phyloP scores from a whole-genome alignment of 2,797 vertebrate species.

The Pteropus rufus region DNA sequence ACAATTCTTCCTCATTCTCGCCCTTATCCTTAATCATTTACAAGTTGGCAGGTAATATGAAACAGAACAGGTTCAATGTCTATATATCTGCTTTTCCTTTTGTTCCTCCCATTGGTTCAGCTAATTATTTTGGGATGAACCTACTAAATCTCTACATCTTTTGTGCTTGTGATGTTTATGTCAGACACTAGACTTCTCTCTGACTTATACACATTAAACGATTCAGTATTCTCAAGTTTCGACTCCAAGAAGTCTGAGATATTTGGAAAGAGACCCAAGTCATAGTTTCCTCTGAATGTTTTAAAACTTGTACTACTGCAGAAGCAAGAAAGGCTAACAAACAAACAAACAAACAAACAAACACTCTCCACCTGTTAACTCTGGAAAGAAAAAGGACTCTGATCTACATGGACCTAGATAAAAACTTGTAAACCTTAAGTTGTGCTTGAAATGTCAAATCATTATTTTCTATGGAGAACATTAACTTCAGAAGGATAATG shows the following conservation, averaged over 20 bases:
- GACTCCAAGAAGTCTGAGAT: neutral
- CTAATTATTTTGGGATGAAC: neutral
- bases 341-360: neutral
- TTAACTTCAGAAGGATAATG: neutral
- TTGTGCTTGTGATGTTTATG: neutral
- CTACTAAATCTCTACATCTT: neutral
- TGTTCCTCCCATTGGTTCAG: neutral
- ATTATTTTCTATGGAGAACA: neutral
- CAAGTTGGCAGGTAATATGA: neutral
- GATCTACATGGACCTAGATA: neutral
- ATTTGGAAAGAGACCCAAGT: neutral
- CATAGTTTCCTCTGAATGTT: neutral
- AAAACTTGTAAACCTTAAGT: neutral
- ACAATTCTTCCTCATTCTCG: neutral
- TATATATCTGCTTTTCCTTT: neutral
- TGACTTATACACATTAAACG: neutral
- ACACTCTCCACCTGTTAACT: neutral
- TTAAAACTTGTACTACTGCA: neutral
- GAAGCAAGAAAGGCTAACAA: neutral
- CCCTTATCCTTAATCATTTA: neutral
- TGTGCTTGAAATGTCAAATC: neutral
- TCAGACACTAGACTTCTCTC: neutral
- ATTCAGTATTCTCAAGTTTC: neutral
- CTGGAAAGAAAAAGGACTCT: neutral
- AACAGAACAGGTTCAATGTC: neutral